Evolutionary conservation across 2,888 invertebrate genomes (phyloP).

Genomic region (Andrena bicolor): DNA sequence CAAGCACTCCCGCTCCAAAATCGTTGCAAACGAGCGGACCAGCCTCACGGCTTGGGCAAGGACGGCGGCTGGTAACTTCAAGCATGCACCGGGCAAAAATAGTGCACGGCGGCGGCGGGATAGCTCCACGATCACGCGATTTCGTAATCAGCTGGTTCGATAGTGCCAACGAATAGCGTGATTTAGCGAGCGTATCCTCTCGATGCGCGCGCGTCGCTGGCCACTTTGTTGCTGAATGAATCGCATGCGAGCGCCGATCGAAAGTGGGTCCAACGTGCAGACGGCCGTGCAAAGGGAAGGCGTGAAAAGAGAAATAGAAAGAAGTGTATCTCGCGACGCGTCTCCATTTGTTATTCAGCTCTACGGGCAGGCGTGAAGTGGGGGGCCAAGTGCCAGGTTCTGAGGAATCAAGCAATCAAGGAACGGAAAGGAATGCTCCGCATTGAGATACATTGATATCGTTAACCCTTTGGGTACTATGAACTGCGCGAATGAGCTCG

Average conservation of each 20-base stretch:
- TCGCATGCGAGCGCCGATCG: slow-evolving; percentile 4
- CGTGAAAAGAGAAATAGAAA: slow-evolving; percentile 10
- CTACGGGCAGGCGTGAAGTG: background rate
- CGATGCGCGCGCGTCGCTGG: slow-evolving; percentile 2
- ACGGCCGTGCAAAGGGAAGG: slow-evolving; percentile 26
- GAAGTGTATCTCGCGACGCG: background rate
- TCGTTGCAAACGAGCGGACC: background rate
- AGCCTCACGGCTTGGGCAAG: slow-evolving; percentile 16
- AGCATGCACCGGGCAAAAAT: slow-evolving; percentile 52
- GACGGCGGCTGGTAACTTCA: slow-evolving; percentile 22
- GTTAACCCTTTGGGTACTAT: no score
- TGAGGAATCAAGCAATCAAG: background rate
- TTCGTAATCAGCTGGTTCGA: slow-evolving; percentile 30
- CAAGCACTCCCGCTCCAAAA: background rate
- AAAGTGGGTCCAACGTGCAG: background rate
- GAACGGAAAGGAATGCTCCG: background rate
- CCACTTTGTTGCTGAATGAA: slow-evolving; percentile 9
- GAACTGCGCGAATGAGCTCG: no score
- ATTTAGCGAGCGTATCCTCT: slow-evolving; percentile 11
- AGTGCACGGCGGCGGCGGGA: slow-evolving; percentile 5
- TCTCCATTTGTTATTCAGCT: background rate
- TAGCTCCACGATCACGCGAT: slow-evolving; percentile 27
- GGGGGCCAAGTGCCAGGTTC: background rate
- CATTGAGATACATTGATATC: no score
- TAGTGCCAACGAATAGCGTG: slow-evolving; percentile 12